These are phyloP conservation scores for Mesopsocus fuscifrons DNA, from an alignment of 2,888 invertebrate species.

Conservation along the genomic window DNA sequence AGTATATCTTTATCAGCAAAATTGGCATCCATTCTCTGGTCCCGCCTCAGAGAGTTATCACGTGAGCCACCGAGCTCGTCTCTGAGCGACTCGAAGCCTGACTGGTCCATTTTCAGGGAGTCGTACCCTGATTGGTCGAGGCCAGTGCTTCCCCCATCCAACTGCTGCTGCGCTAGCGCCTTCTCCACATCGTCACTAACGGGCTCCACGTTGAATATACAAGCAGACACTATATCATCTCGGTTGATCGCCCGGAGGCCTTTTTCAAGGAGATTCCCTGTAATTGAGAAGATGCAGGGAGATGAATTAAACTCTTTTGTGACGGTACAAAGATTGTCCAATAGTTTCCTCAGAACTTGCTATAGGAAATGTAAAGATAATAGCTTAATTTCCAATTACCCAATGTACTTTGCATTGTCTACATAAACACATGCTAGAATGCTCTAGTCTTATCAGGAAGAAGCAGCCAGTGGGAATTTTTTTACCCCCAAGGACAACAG, in stretches of 20 bases:
- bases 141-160: constrained; percentile 33
- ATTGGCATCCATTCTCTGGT: constrained; percentile 29
- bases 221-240: constrained; percentile 78
- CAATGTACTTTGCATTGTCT: no score
- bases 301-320: neutral
- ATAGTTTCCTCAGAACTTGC: no score
- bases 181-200: constrained; percentile 34
- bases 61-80: constrained; percentile 55
- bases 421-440: no score
- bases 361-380: neutral
- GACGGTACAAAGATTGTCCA: no score
- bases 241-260: constrained; percentile 71
- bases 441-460: no score
- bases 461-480: no score
- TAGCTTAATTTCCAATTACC: neutral
- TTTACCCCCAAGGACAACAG: no score
- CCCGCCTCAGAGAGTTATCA: constrained; percentile 50
- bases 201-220: constrained; percentile 37
- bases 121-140: constrained; percentile 28
- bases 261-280: constrained; percentile 54
- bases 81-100: constrained; percentile 41
- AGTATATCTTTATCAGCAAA: constrained; percentile 45
- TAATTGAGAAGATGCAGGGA: no score
- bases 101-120: constrained; percentile 30
- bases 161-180: constrained; percentile 39